These are phyloP conservation scores for Sebastes trivittatus DNA, from an alignment of 2,797 vertebrate species.

Conservation along the genomic window DNA sequence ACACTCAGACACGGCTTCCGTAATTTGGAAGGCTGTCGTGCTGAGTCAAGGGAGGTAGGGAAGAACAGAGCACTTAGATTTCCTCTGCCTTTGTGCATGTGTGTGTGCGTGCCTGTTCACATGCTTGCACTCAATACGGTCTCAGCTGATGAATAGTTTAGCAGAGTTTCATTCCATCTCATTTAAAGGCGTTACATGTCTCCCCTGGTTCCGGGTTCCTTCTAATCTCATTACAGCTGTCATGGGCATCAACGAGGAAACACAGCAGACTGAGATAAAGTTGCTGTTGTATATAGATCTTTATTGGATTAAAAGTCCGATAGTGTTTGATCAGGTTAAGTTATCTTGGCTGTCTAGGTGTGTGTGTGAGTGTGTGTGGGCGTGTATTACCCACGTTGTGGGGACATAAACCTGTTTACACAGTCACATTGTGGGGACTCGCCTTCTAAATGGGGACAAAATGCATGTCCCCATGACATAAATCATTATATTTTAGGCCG, in stretches of 20 bases:
- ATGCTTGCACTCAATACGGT: slow-evolving; percentile 31
- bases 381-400: too few relatives aligned
- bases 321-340: slow-evolving; percentile 32
- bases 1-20: slow-evolving; percentile 23
- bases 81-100: not conserved
- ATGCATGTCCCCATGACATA: too few relatives aligned
- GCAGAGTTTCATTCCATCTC: slow-evolving; percentile 59
- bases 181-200: slow-evolving; percentile 59
- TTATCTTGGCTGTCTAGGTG: slow-evolving; percentile 11
- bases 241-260: not conserved
- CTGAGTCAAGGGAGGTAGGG: slow-evolving; percentile 19
- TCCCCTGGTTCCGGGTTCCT: slow-evolving; percentile 40
- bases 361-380: too few relatives aligned
- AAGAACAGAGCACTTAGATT: slow-evolving; percentile 22
- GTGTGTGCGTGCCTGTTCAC: not conserved
- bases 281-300: not conserved
- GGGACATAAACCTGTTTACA: too few relatives aligned
- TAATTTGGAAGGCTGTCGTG: slow-evolving; percentile 35
- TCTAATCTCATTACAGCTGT: slow-evolving; percentile 58
- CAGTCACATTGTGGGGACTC: too few relatives aligned
- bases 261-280: slow-evolving; percentile 30
- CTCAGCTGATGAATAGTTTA: slow-evolving; percentile 64
- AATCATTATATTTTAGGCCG: too few relatives aligned
- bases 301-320: slow-evolving; percentile 26
- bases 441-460: too few relatives aligned